Percentiles rank a stretch among this genome's conserved stretches.
Conservation (phyloP, 2,888 invertebrate species). For the Ephialtes manifestator region DNA sequence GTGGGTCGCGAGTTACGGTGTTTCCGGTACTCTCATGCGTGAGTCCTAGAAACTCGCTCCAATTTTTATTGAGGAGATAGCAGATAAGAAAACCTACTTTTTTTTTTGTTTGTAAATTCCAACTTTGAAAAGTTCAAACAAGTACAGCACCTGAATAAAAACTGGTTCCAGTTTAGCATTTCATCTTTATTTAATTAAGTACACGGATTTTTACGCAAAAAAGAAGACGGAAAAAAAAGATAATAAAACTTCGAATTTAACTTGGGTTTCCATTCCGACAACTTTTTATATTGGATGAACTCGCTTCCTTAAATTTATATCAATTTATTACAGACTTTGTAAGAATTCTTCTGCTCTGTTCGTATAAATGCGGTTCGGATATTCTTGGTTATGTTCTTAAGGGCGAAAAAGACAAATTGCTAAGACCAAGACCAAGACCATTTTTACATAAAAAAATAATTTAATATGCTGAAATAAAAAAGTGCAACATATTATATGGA, state of each 20-base stretch:
- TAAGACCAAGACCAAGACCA: no score
- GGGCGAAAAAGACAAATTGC: conserved; percentile 6
- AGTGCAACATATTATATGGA: no score
- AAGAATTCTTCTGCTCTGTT: no score
- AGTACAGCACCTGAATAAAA: background rate
- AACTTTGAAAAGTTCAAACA: background rate
- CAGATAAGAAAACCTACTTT: background rate
- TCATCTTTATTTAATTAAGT: background rate
- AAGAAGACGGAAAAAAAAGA: background rate
- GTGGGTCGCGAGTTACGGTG: conserved; percentile 17
- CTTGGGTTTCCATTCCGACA: background rate
- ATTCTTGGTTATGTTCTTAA: background rate
- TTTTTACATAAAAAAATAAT: no score
- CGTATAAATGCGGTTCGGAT: no score
- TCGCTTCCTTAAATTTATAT: background rate
- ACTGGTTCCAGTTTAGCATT: background rate
- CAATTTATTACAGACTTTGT: no score
- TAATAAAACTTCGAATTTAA: background rate
- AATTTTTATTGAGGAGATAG: conserved; percentile 17
- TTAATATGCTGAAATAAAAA: no score
- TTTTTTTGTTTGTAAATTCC: background rate
- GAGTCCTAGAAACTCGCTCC: conserved; percentile 5
- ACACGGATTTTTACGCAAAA: background rate
- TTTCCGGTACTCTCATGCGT: conserved; percentile 30
- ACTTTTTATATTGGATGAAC: background rate